phyloP scores from a whole-genome alignment of 2,888 invertebrate species.

The Schizaphis graminum region DNA sequence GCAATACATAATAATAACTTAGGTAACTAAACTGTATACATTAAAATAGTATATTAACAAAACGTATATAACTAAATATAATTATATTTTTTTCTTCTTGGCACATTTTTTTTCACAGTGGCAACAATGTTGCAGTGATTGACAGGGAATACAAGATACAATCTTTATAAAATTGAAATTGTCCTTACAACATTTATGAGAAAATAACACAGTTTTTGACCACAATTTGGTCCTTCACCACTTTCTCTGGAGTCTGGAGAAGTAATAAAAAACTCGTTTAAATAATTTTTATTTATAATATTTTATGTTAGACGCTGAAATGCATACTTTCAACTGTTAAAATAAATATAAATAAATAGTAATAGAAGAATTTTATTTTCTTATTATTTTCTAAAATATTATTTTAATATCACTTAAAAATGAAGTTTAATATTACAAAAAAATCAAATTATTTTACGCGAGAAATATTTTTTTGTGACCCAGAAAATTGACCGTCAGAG shows the following conservation, averaged over 20 bases:
- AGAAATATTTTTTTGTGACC: not conserved
- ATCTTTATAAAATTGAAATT: not conserved
- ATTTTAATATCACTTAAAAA: not conserved
- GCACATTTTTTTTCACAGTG: not conserved
- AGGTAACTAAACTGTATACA: not conserved
- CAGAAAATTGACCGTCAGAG: not conserved
- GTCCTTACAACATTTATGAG: not conserved
- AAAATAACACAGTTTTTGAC: not conserved
- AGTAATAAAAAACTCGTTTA: not conserved
- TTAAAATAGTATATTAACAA: not conserved
- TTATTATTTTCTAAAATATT: not conserved
- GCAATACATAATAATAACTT: not conserved
- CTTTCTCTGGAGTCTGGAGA: not conserved
- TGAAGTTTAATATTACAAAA: not conserved
- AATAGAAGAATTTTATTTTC: not conserved
- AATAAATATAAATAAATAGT: not conserved
- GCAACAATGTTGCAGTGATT: not conserved
- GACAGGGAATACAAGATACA: not conserved
- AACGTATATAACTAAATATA: not conserved
- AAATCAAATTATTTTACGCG: not conserved
- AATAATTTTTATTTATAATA: not conserved
- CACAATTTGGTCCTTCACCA: not conserved
- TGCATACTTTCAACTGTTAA: not conserved
- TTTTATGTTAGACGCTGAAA: not conserved
- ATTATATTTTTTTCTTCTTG: not conserved